Evolutionary conservation across 2,888 invertebrate genomes (phyloP), one percentile per base, ranked within the genome.

Genomic region (Myopa testacea): DNA sequence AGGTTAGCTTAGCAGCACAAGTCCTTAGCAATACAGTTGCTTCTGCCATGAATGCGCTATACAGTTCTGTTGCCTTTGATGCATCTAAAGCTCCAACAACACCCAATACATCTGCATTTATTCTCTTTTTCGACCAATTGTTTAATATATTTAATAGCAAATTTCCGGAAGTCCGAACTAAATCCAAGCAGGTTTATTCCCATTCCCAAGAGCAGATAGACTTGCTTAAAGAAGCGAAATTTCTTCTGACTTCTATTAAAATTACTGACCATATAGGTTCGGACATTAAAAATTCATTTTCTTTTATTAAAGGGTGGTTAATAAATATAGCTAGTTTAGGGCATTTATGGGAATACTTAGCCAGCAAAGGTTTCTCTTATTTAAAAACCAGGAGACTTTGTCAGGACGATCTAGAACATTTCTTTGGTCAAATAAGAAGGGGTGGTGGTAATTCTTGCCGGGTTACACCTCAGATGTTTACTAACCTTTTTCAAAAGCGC

Each of bases 121-220:
- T 72, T 1, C 19, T 37, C 10, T 72, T 72, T 40, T 38, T 72
- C 6, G 62, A 62, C 34, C 16, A 62, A 19, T 19, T 72, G 3
- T 72, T 72, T n/a, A 72, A 72, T 6, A 60, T 72, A 38, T 72
- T 72, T 10, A 72, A 72, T 38, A 72, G 72, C 62, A 7, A n/a
- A 3, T 34, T 38, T 37, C 16, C 2, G 7, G 26, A 38, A 19
- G 38, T 37, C 37, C 26, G 19, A 16, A 26, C 26, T 16, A 12
- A 26, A 2, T 55, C 55, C 10, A 70, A 70, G 26, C 19, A 55
- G 4, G 40, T 62, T 3, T 72, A n/a, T 34, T 40, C 26, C 16
- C 19, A 26, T 16, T 60, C 60, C 0, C n/a, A 0, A 19, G 34
- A 55, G 26, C 70, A 70, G 16, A 26, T 50, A 34, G 55, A 55